Evolutionary conservation across 2,797 vertebrate genomes (phyloP), one percentile per base, ranked within the genome.

Genomic region (Crenichthys baileyi): DNA sequence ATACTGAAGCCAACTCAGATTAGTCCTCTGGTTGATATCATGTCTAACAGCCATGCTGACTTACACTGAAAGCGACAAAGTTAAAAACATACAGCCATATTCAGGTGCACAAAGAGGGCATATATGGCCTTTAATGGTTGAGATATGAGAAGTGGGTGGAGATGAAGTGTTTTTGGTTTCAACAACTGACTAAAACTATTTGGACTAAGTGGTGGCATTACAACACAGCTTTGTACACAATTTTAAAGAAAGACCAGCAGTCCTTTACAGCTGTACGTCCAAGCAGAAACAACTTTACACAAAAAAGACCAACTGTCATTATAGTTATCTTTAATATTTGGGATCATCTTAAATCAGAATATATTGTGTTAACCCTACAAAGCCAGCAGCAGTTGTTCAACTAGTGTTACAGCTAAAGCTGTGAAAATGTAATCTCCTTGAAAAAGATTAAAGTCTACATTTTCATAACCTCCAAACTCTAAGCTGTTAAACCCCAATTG

Each of bases 391-490:
- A 75, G 58, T 20, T 11, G 8, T 26, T 70, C 5, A 56, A 39
- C 15, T n/a, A 3, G 36, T 51, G 24, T 68, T 26, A 26, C 36
- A 15, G 20, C 36, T 78, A 72, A 46, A 48, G 18, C 75, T 56
- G 36, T 77, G 51, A 31, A 76, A 77, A 77, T 46, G n/a, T 70
- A 56, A 76, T 76, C 48, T 36, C 12, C 29, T 53, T 75, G 58
- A 29, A 29, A 56, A 73, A 60, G 72, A 73, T 60, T 60, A 58
- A 31, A 29, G 39, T 51, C 29, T 22, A 51, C 7, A 44, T 56
- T 44, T 70, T 29, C 16, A 50, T 60, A 71, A 71, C 67, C 41
- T 44, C 39, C 41, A 56, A 31, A 58, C 9, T 50, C 46, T 51
- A 72, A 72, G 56, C 76, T 63, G 36, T 13, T 61, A 39, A 78